phyloP scores from a whole-genome alignment of 2,888 invertebrate species.

The Scotopteryx bipunctaria region DNA sequence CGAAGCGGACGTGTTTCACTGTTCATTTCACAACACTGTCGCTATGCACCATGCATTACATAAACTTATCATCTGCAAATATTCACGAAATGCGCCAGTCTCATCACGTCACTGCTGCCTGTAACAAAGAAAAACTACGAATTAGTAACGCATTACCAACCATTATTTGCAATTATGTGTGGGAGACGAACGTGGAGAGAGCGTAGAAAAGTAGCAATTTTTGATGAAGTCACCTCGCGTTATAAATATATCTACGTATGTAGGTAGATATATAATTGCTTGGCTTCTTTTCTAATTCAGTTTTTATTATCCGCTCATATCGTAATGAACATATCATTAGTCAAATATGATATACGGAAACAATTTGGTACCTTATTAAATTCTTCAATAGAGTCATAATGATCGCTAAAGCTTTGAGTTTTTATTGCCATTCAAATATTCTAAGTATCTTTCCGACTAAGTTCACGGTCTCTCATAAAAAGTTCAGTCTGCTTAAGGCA shows the following conservation, averaged over 20 bases:
- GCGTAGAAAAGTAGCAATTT: constrained; percentile 26
- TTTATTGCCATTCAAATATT: constrained; percentile 12
- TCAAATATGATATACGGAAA: neutral
- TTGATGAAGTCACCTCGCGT: constrained; percentile 24
- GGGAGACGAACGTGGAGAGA: constrained; percentile 33
- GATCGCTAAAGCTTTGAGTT: constrained; percentile 10
- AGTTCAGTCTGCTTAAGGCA: constrained; percentile 23
- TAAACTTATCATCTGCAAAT: constrained; percentile 50
- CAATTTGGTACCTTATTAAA: neutral
- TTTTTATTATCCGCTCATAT: too few relatives aligned
- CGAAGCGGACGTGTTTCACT: constrained; percentile 56
- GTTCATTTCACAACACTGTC: constrained; percentile 61
- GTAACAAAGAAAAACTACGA: constrained; percentile 51
- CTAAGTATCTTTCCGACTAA: constrained; percentile 30
- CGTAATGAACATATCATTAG: neutral
- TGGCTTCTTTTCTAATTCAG: too few relatives aligned
- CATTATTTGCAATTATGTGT: constrained; percentile 28
- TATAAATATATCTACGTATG: neutral
- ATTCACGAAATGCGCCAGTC: constrained; percentile 43
- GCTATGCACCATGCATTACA: constrained; percentile 49
- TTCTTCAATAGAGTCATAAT: constrained; percentile 2
- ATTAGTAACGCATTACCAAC: constrained; percentile 41
- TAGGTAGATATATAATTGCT: too few relatives aligned
- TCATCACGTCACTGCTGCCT: constrained; percentile 49
- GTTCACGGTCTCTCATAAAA: constrained; percentile 32